Base-by-base conservation (phyloP, 2,888 invertebrate species). In the Drosophila imparisetae region DNA sequence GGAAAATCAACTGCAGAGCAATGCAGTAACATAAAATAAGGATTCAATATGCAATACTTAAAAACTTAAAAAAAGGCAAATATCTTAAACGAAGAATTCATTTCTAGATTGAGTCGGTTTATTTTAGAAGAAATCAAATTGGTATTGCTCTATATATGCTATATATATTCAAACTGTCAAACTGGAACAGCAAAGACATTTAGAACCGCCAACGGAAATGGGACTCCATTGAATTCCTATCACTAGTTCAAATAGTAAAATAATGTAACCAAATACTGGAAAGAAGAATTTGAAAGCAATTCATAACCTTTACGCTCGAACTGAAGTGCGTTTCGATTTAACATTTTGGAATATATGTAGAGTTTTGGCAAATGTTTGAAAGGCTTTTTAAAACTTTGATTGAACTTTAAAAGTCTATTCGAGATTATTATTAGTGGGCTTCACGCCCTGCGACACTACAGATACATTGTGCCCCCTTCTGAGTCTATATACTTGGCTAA, bases 401-500 rank as follows among this genome's bases (percentile, higher is more conserved):
- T n/a, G n/a, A n/a, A n/a, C n/a, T n/a, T n/a, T n/a, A n/a, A n/a
- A 36, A 38, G 38, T 38, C 8, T 4, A 38, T 38, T 40, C 2
- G 11, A 5, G 5, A 21, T 11, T 42, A 42, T 42, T 42, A 11
- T n/a, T 21, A 11, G 5, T 10, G n/a, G 3, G n/a, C 8, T 18
- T 40, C 10, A 18, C 2, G 18, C 36, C 18, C 18, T 18, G 1
- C 1, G 2, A 7, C 0, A 0, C 11, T 11, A 1, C 42, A n/a
- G n/a, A 40, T 40, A 0, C 2, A 21, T 13, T 7, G 13, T 1
- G 4, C 3, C 7, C 0, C 7, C 45, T 13, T 45, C 7, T 21
- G 21, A 13, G 13, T 0, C 13, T 1, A 45, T 7, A 45, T 13
- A 15, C n/a, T 3, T 10, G n/a, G 40, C 40, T n/a, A 30, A 10